Evolutionary conservation across 2,888 invertebrate genomes (phyloP).

Genomic region (Xestoiulus laeticollis): DNA sequence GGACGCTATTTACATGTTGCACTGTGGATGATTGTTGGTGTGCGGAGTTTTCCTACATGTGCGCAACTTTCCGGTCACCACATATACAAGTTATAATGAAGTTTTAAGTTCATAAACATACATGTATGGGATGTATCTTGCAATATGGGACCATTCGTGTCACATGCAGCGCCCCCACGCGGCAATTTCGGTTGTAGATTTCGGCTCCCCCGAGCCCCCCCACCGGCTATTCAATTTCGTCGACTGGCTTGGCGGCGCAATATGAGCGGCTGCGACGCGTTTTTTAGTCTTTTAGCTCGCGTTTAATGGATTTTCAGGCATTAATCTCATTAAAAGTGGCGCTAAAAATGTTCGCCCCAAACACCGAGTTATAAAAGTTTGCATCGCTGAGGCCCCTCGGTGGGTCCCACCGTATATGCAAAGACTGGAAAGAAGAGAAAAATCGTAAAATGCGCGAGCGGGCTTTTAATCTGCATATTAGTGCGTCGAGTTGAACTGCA

Average conservation of each 20-base stretch:
- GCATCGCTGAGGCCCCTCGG: background rate
- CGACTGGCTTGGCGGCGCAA: background rate
- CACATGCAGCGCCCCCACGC: background rate
- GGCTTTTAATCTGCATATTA: constrained; percentile 37
- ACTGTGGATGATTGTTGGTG: no score
- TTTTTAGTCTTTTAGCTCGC: background rate
- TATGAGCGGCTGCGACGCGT: background rate
- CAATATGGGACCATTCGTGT: background rate
- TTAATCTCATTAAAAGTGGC: constrained; percentile 34
- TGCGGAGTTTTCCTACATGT: no score
- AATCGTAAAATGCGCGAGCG: constrained; percentile 15
- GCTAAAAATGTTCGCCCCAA: constrained; percentile 10
- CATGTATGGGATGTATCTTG: no score
- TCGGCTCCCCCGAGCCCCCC: background rate
- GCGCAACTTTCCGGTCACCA: no score
- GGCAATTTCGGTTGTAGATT: background rate
- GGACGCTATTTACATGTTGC: no score
- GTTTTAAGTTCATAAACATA: no score
- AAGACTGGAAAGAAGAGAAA: background rate
- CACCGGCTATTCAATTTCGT: constrained; percentile 21
- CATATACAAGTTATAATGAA: no score
- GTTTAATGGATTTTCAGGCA: constrained; percentile 7
- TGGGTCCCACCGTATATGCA: background rate
- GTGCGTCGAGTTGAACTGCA: constrained; percentile 37
- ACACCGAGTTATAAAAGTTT: background rate